Percentiles rank a stretch among this genome's conserved stretches.
Conservation (phyloP, 1,140 invertebrate genomes). For the Neodiprion fabricii region DNA sequence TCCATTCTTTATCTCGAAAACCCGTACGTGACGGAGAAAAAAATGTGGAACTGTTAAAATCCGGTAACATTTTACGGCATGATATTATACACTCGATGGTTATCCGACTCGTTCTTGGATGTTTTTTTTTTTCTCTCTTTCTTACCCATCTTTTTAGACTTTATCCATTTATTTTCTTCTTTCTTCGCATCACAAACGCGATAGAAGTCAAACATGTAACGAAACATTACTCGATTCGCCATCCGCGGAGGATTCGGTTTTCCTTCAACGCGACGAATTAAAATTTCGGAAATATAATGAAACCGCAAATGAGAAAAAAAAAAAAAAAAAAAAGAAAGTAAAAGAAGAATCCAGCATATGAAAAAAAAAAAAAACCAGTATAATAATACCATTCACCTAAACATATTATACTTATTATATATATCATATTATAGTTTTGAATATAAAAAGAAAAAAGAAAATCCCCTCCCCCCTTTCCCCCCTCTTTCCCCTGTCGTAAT, state of each 20-base stretch:
- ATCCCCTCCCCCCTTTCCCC: no score
- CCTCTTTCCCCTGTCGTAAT: neutral
- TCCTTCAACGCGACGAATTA: no score
- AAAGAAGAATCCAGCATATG: neutral
- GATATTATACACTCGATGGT: slow-evolving; percentile 6
- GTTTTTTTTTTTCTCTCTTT: slow-evolving; percentile 2
- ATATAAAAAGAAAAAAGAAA: no score
- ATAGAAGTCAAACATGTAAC: slow-evolving; percentile 2
- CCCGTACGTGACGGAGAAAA: no score
- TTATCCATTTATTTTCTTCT: neutral
- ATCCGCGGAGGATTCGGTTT: no score
- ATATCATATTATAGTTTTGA: no score
- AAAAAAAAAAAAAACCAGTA: neutral
- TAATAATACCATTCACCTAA: no score
- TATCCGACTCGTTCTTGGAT: neutral
- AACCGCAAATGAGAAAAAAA: neutral
- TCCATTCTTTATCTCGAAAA: no score
- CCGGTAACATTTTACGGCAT: slow-evolving; percentile 14
- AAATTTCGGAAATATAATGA: neutral
- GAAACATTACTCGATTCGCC: no score
- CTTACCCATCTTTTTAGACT: neutral
- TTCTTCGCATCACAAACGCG: slow-evolving; percentile 18
- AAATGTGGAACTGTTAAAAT: no score
- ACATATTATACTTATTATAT: no score
- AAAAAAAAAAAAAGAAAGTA: neutral